Evolutionary conservation across 2,797 vertebrate species (phyloP), one percentile per base, ranked within the genome.

Genomic region (Aldrovandia affinis): DNA sequence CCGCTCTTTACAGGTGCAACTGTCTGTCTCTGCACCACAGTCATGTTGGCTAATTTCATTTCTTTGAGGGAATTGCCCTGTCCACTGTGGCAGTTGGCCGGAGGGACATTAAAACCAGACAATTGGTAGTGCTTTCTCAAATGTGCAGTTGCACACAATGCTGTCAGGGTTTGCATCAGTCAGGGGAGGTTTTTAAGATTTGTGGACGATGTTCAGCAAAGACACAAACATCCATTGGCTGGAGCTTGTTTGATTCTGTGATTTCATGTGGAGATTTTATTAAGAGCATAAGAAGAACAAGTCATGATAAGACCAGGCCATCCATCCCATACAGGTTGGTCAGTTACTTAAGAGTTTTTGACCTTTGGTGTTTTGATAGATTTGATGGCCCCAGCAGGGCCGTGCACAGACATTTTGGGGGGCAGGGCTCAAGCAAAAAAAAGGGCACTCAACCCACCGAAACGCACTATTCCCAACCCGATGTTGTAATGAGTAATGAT

Each of bases 1-100:
- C 68, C 83, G 57, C 85, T 54, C 80, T 55, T 70, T 20, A 61
- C 83, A 65, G 73, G 36, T 54, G 18, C 50, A 20, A 28, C 54
- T 81, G 55, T 39, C 28, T 30, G 79, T 73, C 33, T 15, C 33
- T 3, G 63, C 18, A 15, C 79, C 9, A 9, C 14, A 25, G 52
- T 18, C 52, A 22, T 18, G 42, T 61, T 30, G 79, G 25, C 59
- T 77, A 36, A 39, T 61, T 81, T 6, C 54, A 39, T 57, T 42
- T 30, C 8, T 81, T 14, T 80, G 50, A 81, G 55, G 59, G n/a
- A 18, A 12, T 2, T 42, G 55, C 50, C 33, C 39, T 33, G 8
- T 39, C 79, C 15, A 39, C 28, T 2, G 14, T 75, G 70, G 28
- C 70, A 75, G 14, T 3, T 39, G 8, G 30, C 79, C 36, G 10